Percentiles rank a stretch among this genome's conserved stretches.
These are phyloP conservation scores for Ceyx melanurus DNA, from an alignment of 2,113 vertebrate genomes.

Conservation along the genomic window DNA sequence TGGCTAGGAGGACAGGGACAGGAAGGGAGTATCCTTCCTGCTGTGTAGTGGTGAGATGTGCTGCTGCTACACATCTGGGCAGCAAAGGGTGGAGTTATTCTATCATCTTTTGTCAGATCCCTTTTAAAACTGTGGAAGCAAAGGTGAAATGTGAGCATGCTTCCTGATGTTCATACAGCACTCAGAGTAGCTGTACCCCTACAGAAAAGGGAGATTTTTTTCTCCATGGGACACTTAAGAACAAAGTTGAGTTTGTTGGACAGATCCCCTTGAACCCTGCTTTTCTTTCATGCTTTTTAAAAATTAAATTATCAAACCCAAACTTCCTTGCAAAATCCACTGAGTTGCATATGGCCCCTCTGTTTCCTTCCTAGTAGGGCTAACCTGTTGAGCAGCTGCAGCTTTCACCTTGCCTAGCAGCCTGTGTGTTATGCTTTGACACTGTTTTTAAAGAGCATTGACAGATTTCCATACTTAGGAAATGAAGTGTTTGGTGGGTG, in stretches of 20 bases:
- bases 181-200: neutral
- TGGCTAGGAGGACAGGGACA: neutral
- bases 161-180: neutral
- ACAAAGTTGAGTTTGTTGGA: neutral
- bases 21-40: conserved; percentile 55
- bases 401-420: neutral
- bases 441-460: neutral
- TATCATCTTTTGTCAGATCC: neutral
- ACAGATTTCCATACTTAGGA: neutral
- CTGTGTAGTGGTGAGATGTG: neutral
- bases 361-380: neutral
- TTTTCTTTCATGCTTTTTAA: neutral
- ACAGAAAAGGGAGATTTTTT: neutral
- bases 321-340: neutral
- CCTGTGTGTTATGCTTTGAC: fast-evolving
- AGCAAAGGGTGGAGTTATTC: neutral
- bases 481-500: neutral
- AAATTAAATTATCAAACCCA: neutral
- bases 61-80: neutral
- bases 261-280: neutral
- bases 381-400: neutral
- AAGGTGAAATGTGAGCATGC: neutral
- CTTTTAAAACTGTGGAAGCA: neutral
- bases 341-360: neutral
- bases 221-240: neutral